Base-by-base conservation (phyloP, 1,140 invertebrate species). In the Galleria mellonella region DNA sequence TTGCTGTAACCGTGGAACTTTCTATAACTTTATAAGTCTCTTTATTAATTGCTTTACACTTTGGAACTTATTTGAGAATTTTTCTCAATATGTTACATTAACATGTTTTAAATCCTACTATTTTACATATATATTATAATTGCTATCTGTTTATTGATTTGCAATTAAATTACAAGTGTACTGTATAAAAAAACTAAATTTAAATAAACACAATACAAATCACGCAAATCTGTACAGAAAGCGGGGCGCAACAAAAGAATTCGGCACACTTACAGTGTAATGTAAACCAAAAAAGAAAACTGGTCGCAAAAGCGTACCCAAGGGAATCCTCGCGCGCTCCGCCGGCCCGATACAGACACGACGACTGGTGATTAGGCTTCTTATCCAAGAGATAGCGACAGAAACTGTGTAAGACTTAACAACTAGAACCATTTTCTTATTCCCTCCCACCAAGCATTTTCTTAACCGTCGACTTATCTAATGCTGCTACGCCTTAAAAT, bases 361-460 rank as follows among this genome's bases (percentile, higher is more conserved):
- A 82, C 81, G 78, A 74, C 81, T 70, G 78, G 81, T 81, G 81
- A 84, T 84, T 84, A 84, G 81, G 72, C 78, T 72, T 67, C 81
- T 84, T 84, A 84, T 84, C 81, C 81, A 72, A 59, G 62, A 83
- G 81, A 84, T 84, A 84, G 78, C 81, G 81, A 72, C 72, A 81
- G 72, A 84, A 84, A 84, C 72, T 81, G 81, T 84, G 71, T 76
- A 83, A 83, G 81, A 84, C 81, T 84, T 84, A 84, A 82, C 77
- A 82, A 84, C 81, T 84, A 83, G 74, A 67, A 82, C 69, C 76
- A 64, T 76, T 82, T 81, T 83, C 76, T 75, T 84, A 83, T 84
- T 83, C 78, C 68, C 65, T 74, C 64, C 70, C 51, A 77, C 67
- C 74, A 72, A 72, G 71, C 68, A 77, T 78, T 79, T 78, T 79